Conservation (phyloP, 1,140 invertebrate genomes). For the Saxidomus purpurata region DNA sequence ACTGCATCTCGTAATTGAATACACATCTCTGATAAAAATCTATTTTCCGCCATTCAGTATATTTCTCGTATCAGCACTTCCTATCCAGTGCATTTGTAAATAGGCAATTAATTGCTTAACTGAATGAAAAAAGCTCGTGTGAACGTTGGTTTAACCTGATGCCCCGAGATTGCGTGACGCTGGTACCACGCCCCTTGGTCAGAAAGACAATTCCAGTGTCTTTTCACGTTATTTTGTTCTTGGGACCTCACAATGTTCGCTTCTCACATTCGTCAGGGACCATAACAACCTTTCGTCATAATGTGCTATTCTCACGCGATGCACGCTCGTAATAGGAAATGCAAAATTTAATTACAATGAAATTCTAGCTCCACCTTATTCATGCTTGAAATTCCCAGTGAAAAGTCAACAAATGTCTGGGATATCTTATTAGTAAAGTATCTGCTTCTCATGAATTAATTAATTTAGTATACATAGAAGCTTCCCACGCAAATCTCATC, state of each 20-base stretch:
- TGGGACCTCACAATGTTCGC: neutral
- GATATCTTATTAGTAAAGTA: neutral
- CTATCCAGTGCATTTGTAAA: neutral
- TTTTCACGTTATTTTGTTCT: neutral
- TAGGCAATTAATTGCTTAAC: neutral
- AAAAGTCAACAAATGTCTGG: neutral
- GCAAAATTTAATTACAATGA: slow-evolving; percentile 53
- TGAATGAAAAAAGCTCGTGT: slow-evolving; percentile 22
- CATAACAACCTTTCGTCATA: slow-evolving; percentile 8
- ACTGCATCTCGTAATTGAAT: neutral
- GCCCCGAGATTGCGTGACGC: neutral
- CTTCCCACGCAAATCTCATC: no score
- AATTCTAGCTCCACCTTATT: neutral
- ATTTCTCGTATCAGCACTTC: neutral
- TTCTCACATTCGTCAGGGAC: neutral
- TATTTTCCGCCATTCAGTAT: neutral
- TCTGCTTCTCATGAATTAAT: neutral
- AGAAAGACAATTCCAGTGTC: slow-evolving; percentile 1
- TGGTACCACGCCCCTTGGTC: neutral
- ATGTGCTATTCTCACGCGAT: slow-evolving; percentile 33
- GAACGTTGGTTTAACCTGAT: neutral
- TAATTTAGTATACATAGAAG: no score
- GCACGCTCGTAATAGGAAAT: neutral
- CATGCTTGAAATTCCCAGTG: neutral
- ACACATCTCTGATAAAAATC: neutral